A percentile compares a stretch with the other conserved stretches of the same genome.
These are phyloP conservation scores for Actinia equina DNA, from an alignment of 64 coral and sea anemone genomes.

Conservation along the genomic window DNA sequence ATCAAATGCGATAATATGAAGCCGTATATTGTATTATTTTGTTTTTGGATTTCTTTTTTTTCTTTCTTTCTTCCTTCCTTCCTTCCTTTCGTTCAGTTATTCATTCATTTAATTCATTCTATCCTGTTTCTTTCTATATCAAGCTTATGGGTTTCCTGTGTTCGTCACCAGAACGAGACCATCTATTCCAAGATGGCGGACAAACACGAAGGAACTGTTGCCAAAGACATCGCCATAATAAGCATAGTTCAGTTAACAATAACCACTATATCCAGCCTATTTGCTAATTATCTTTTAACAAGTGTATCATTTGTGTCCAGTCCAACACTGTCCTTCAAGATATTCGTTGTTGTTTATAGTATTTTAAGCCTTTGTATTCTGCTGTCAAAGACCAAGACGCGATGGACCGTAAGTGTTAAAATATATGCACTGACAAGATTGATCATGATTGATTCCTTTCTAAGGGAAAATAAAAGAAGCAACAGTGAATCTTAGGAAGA, in stretches of 20 bases:
- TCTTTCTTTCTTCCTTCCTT: no score
- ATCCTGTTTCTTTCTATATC: background rate
- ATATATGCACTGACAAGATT: no score
- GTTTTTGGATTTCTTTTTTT: no score
- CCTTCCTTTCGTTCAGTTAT: no score
- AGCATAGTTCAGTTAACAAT: conserved; percentile 36
- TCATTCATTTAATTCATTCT: no score
- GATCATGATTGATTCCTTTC: no score
- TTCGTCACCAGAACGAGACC: background rate
- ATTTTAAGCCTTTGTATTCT: conserved; percentile 21
- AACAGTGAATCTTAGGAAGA: no score
- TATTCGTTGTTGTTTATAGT: conserved; percentile 34
- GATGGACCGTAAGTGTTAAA: background rate
- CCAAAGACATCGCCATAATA: conserved; percentile 20
- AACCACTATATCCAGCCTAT: conserved; percentile 15
- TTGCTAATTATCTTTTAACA: conserved; percentile 39
- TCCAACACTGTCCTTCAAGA: conserved; percentile 16
- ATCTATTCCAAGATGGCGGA: conserved; percentile 45
- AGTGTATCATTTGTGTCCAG: conserved; percentile 23
- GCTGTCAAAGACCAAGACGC: background rate
- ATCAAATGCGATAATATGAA: no score
- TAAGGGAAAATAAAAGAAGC: no score
- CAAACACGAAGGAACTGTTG: background rate
- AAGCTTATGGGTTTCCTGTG: background rate
- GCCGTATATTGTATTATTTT: no score